Evolutionary conservation across 2,888 invertebrate genomes (phyloP), one percentile per base, ranked within the genome.

Genomic region (Pandemis heparana): DNA sequence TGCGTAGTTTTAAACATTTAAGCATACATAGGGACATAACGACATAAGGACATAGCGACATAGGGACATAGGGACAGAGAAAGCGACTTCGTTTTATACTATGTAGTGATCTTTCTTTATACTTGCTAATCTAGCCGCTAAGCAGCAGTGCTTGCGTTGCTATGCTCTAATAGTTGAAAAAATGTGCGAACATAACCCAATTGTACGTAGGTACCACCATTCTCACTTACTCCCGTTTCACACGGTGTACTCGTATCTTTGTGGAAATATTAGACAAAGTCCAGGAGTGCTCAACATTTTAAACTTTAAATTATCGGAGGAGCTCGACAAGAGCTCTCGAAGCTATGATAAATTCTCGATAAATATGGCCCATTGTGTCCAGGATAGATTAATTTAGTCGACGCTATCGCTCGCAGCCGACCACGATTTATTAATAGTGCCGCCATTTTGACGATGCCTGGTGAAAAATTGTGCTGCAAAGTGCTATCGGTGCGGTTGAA

Each of bases 361-460:
- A 82, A 82, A 82, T 81, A 82, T 81, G 75, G 82, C 81, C 81
- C 82, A 85, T 83, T 84, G 83, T 85, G 79, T 77, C 74, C 76
- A 74, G 78, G 81, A 83, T 83, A 83, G 85, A 85, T 85, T 85
- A 84, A 85, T 85, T 82, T 82, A 82, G 82, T 77, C 78, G 79
- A 79, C 78, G 82, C 82, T 83, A 85, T 85, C 84, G 81, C 76
- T 77, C 75, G 78, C 83, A 79, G 80, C 77, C 81, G 79, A 77
- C 76, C 79, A 75, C 79, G 82, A 85, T 85, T 85, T 85, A 85
- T 84, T 80, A 75, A 79, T 79, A 77, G 74, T 73, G 70, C 71
- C 77, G 78, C 76, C 76, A 79, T 79, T 78, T 80, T 82, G 82
- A 82, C 23, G 56, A 56, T 23, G 56, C 56, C 23, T 12, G 0